Evolutionary conservation across 1,140 invertebrate genomes (phyloP), one percentile per base, ranked within the genome.

Genomic region (Bombyx mori): DNA sequence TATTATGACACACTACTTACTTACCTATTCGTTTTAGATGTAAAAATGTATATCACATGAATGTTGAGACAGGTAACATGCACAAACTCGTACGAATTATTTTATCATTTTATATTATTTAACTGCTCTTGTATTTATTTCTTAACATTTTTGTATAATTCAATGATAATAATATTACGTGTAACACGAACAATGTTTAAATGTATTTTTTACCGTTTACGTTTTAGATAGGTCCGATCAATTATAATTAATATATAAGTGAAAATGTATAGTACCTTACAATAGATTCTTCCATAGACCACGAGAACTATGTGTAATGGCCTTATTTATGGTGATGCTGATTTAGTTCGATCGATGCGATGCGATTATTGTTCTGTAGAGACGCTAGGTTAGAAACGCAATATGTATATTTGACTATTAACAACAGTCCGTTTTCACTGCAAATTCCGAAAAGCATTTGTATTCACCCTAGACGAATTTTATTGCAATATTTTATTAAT

Each of bases 171-270:
- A 35, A 35, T 79, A 76, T 35, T 51, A 51, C 50, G 26, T 35
- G 7, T 57, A 56, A 51, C 50, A 51, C 76, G 77, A 85, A 85
- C 79, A 82, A 82, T 82, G 76, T 69, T 48, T 67, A 65, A 71
- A 78, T 72, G 61, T 68, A 73, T 67, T 61, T 67, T 75, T 71
- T 68, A 68, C 58, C 70, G 60, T 77, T 51, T 77, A 74, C 60
- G 72, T 84, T 83, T 73, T 86, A 86, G 83, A 79, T 86, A 86
- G 82, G 83, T 75, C 73, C 69, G 75, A 83, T 86, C 80, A 82
- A 83, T 86, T 83, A 77, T 76, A 82, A 70, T 75, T 77, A 82
- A 70, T 81, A 70, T 81, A 60, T 86, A 86, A 86, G 83, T 75
- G 72, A 86, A 83, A 85, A 63, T 83, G 80, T 83, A 83, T 80